These are phyloP conservation scores for Puma concolor DNA, from an alignment of 2,113 vertebrate genomes.

Conservation along the genomic window DNA sequence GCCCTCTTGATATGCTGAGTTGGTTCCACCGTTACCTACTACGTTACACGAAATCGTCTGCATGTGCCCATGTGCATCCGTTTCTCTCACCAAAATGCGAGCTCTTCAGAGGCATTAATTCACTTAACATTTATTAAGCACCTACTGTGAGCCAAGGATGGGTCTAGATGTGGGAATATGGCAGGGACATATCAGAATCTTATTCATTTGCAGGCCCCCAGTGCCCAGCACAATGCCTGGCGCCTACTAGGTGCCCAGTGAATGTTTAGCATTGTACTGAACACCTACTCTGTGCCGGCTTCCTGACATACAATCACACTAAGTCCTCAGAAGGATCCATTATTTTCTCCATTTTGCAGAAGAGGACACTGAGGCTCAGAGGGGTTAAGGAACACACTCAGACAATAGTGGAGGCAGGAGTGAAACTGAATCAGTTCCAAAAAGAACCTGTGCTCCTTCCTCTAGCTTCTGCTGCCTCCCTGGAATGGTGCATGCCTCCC, in stretches of 20 bases:
- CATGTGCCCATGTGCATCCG: not conserved
- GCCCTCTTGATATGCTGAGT: not conserved
- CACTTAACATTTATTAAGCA: not conserved
- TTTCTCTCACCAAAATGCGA: not conserved
- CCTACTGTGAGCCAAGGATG: not conserved
- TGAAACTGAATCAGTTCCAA: not conserved
- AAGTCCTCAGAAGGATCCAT: not conserved
- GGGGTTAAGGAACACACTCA: not conserved
- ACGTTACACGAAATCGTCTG: not conserved
- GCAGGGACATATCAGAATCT: not conserved
- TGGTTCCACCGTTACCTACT: not conserved
- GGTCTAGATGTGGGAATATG: not conserved
- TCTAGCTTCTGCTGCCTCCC: not conserved
- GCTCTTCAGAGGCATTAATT: not conserved
- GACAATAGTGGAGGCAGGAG: not conserved
- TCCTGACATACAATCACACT: not conserved
- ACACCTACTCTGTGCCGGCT: not conserved
- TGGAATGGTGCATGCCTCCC: not conserved
- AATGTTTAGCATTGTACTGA: not conserved
- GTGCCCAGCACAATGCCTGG: not conserved
- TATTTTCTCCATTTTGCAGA: not conserved
- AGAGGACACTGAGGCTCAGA: not conserved
- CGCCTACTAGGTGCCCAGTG: too few species aligned
- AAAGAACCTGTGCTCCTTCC: not conserved
- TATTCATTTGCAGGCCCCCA: not conserved